Evolutionary conservation across 2,888 invertebrate genomes (phyloP).

Genomic region (Cephus runcator): DNA sequence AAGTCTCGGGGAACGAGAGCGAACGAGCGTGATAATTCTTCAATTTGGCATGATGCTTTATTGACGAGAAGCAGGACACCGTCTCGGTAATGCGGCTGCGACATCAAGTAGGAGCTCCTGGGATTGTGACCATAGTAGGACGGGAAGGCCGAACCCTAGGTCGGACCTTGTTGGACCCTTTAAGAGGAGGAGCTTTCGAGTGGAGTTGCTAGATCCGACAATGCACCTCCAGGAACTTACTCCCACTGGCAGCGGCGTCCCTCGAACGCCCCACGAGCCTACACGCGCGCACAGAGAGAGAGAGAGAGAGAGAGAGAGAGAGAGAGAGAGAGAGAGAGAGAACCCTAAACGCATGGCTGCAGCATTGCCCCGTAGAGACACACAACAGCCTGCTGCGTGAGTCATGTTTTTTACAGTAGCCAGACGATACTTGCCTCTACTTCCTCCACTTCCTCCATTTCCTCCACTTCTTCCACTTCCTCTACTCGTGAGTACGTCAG

Average conservation of each 20-base stretch:
- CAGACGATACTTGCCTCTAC: constrained; percentile 58
- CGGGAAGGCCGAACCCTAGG: too few species aligned
- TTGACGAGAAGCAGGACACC: constrained; percentile 40
- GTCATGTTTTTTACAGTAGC: constrained; percentile 62
- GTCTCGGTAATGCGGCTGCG: neutral
- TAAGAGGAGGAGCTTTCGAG: neutral
- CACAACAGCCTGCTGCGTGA: constrained; percentile 43
- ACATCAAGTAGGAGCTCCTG: neutral
- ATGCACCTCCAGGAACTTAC: constrained; percentile 5
- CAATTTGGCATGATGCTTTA: constrained; percentile 63
- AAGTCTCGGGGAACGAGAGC: constrained; percentile 12
- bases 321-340: neutral
- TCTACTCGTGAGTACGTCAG: constrained; percentile 35
- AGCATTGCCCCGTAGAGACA: constrained; percentile 50
- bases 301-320: too few species aligned
- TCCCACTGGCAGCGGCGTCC: constrained; percentile 6
- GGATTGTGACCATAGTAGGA: too few species aligned
- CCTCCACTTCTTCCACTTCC: constrained; percentile 20
- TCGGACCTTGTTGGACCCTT: neutral
- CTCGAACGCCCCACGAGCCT: constrained; percentile 36
- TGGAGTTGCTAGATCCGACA: neutral
- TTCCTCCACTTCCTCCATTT: constrained; percentile 17
- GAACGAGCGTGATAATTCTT: constrained; percentile 61
- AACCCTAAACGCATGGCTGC: too few species aligned
- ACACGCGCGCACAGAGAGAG: constrained; percentile 19